phyloP scores from a whole-genome alignment of 2,888 invertebrate genomes.

The Hirtodrosophila trivittata region DNA sequence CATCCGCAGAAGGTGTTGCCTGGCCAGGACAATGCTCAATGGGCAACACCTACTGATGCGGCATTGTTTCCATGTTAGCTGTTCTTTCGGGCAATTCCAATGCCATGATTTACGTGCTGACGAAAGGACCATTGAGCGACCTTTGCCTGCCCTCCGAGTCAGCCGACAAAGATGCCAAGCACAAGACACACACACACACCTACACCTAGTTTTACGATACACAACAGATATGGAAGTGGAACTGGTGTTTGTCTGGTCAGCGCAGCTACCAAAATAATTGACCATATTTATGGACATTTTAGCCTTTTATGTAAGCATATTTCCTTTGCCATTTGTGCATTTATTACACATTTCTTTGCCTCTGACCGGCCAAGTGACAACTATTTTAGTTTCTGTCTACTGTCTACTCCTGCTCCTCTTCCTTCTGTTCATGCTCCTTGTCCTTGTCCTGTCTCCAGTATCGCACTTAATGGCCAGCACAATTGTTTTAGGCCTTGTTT shows the following conservation, averaged over 20 bases:
- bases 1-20: slow-evolving; percentile 55
- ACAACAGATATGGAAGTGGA: not conserved
- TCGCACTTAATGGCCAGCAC: slow-evolving; percentile 48
- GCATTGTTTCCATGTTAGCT: slow-evolving; percentile 41
- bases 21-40: slow-evolving; percentile 44
- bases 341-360: slow-evolving; percentile 48
- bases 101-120: slow-evolving; percentile 80
- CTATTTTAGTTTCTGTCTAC: slow-evolving; percentile 67
- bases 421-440: not conserved
- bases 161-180: slow-evolving; percentile 22
- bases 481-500: slow-evolving; percentile 76
- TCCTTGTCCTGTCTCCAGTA: slow-evolving; percentile 2
- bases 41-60: slow-evolving; percentile 64
- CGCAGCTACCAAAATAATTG: slow-evolving; percentile 70
- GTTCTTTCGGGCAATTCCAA: slow-evolving; percentile 36
- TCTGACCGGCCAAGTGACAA: slow-evolving; percentile 50
- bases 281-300: slow-evolving; percentile 81
- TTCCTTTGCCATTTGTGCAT: slow-evolving; percentile 63
- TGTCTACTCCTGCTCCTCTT: slow-evolving; percentile 8
- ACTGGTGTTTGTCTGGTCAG: slow-evolving; percentile 39
- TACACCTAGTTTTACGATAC: too few species aligned
- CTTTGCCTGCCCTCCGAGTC: slow-evolving; percentile 29
- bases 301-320: slow-evolving; percentile 77
- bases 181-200: slow-evolving; percentile 13
- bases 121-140: slow-evolving; percentile 70